Conservation (phyloP, 2,888 invertebrate species). For the Rotaria macrura region DNA sequence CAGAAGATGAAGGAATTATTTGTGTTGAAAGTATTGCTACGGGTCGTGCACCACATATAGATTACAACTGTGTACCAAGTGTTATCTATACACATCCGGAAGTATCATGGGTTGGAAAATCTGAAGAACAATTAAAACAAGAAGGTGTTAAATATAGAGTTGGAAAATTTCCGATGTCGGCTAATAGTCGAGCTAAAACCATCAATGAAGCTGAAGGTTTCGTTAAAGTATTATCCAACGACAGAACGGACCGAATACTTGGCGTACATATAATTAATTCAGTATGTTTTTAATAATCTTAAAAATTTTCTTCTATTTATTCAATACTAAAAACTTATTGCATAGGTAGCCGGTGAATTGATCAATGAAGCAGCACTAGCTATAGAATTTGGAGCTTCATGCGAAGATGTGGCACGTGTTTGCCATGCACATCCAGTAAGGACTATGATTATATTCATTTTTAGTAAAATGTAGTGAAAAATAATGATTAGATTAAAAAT, state of each 20-base stretch:
- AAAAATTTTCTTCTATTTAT: background rate
- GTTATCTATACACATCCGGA: slow-evolving; percentile 99
- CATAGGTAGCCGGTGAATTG: slow-evolving; percentile 72
- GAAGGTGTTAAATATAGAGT: slow-evolving; percentile 83
- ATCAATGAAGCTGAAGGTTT: slow-evolving; percentile 94
- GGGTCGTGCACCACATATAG: slow-evolving; percentile 86
- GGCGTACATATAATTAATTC: slow-evolving; percentile 82
- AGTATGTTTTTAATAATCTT: slow-evolving; percentile 42
- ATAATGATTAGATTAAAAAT: too few relatives aligned
- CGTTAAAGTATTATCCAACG: slow-evolving; percentile 84
- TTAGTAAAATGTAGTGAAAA: too few relatives aligned
- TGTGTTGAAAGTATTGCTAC: slow-evolving; percentile 79
- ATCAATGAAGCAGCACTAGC: slow-evolving; percentile 95
- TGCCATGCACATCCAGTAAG: slow-evolving; percentile 94
- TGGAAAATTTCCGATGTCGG: slow-evolving; percentile 93
- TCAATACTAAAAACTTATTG: too few relatives aligned
- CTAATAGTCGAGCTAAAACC: slow-evolving; percentile 95
- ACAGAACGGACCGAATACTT: slow-evolving; percentile 80
- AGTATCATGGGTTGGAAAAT: slow-evolving; percentile 93
- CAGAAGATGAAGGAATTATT: slow-evolving; percentile 89
- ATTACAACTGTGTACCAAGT: slow-evolving; percentile 97
- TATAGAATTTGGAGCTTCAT: slow-evolving; percentile 95
- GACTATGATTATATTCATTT: background rate
- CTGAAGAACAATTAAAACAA: slow-evolving; percentile 85
- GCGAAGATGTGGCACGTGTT: slow-evolving; percentile 92